Percentiles rank a stretch among this genome's conserved stretches.
Conservation (phyloP, 2,113 vertebrate genomes). For the Silurus asotus region DNA sequence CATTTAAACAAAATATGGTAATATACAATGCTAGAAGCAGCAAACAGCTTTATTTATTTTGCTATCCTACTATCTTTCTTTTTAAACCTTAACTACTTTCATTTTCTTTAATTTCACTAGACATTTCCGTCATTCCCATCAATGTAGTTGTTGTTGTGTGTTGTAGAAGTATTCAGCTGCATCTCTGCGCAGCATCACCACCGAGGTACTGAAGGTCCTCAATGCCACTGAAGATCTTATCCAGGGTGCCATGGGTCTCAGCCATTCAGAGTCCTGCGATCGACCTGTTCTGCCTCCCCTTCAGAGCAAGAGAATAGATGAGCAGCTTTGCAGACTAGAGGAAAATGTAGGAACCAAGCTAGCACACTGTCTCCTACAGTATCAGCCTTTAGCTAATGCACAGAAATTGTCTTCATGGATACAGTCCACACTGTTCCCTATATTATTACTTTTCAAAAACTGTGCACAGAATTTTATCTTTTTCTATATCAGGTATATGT, state of each 20-base stretch:
- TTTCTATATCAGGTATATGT: conserved; percentile 82
- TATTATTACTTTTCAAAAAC: background rate
- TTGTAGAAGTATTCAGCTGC: conserved; percentile 85
- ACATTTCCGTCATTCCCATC: background rate
- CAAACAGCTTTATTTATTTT: background rate
- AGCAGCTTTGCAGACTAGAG: conserved; percentile 90
- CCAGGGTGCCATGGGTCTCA: conserved; percentile 72
- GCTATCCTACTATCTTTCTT: background rate
- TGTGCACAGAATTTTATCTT: background rate
- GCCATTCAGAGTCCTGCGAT: conserved; percentile 48
- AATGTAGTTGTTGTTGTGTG: background rate
- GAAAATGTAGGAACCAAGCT: conserved; percentile 80
- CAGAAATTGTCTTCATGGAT: background rate
- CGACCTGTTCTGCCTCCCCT: conserved; percentile 67
- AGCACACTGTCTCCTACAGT: background rate
- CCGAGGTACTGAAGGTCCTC: conserved; percentile 93
- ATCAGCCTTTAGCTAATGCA: background rate
- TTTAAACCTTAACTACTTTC: background rate
- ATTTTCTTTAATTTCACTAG: background rate
- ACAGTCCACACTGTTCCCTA: background rate
- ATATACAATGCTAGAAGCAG: background rate
- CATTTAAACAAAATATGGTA: background rate
- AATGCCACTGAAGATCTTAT: conserved; percentile 93
- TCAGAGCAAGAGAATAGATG: conserved; percentile 79
- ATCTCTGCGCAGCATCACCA: conserved; percentile 94